Conservation (phyloP, 1,140 invertebrate species). For the Heliconius melpomene region DNA sequence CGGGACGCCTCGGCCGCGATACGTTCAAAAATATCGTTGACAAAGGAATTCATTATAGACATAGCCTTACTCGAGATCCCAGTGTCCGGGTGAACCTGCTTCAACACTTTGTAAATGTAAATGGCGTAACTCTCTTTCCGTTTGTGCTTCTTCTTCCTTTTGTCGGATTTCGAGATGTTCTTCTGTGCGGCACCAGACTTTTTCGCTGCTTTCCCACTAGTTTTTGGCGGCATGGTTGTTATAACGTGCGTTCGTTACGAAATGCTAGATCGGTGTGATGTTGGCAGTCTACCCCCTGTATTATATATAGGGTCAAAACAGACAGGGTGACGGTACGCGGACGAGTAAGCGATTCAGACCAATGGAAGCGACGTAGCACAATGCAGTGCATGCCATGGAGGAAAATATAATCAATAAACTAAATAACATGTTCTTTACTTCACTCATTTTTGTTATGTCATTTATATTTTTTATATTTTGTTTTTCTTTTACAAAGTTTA, state of each 20-base stretch:
- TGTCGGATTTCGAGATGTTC: conserved; percentile 41
- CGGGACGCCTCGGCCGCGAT: conserved; percentile 85
- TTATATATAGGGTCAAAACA: conserved; percentile 11
- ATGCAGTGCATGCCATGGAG: conserved; percentile 7
- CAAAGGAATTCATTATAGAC: conserved; percentile 85
- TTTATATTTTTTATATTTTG: neutral
- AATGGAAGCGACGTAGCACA: conserved; percentile 12
- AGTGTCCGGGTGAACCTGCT: conserved; percentile 72
- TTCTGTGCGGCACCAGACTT: conserved; percentile 45
- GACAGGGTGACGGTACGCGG: conserved; percentile 11
- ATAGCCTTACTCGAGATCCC: conserved; percentile 84
- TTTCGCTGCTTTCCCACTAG: conserved; percentile 41
- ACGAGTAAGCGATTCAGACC: conserved; percentile 13
- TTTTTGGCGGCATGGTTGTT: conserved; percentile 32
- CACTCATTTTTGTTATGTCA: neutral
- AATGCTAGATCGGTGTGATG: conserved; percentile 4
- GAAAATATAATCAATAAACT: conserved; percentile 12
- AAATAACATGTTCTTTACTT: neutral
- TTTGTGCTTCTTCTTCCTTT: conserved; percentile 4
- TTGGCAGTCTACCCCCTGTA: conserved; percentile 8
- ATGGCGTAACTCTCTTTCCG: conserved; percentile 49
- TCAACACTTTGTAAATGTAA: conserved; percentile 9
- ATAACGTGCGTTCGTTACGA: neutral
- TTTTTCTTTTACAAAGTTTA: neutral
- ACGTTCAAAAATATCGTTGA: conserved; percentile 86